Evolutionary conservation across 2,888 invertebrate genomes (phyloP).

Genomic region (Cantharis rustica): DNA sequence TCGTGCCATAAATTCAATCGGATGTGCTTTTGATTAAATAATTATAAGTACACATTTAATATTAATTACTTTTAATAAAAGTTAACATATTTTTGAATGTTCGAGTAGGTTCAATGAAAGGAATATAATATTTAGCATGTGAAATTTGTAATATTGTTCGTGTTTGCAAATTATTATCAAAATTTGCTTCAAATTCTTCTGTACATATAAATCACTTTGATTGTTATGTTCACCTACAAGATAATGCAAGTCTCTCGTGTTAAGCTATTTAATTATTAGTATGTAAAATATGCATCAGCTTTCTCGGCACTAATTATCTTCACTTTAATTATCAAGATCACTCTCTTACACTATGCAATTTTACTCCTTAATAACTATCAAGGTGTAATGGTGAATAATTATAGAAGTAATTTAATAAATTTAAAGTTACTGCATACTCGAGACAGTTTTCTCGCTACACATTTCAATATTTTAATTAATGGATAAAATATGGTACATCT

Average conservation of each 20-base stretch:
- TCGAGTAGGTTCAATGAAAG: neutral
- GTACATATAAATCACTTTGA: neutral
- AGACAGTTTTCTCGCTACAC: neutral
- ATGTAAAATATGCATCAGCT: neutral
- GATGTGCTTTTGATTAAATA: too few relatives aligned
- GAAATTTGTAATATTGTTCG: neutral
- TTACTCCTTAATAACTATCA: neutral
- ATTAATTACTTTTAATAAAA: neutral
- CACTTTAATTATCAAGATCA: neutral
- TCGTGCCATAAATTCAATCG: neutral
- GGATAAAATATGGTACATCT: neutral
- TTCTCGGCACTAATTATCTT: neutral
- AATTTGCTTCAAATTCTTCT: neutral
- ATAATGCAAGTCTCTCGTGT: neutral
- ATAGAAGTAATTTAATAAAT: neutral
- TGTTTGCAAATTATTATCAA: neutral
- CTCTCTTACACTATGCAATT: neutral
- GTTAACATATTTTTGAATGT: neutral
- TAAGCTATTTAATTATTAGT: neutral
- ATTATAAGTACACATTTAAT: neutral
- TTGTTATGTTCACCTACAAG: neutral
- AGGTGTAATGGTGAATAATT: neutral
- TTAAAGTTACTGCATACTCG: neutral
- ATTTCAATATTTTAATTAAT: neutral
- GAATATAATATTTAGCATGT: neutral